Percentiles rank a stretch among this genome's conserved stretches.
These are phyloP conservation scores for Gobius niger DNA, from an alignment of 2,113 vertebrate genomes.

Conservation along the genomic window DNA sequence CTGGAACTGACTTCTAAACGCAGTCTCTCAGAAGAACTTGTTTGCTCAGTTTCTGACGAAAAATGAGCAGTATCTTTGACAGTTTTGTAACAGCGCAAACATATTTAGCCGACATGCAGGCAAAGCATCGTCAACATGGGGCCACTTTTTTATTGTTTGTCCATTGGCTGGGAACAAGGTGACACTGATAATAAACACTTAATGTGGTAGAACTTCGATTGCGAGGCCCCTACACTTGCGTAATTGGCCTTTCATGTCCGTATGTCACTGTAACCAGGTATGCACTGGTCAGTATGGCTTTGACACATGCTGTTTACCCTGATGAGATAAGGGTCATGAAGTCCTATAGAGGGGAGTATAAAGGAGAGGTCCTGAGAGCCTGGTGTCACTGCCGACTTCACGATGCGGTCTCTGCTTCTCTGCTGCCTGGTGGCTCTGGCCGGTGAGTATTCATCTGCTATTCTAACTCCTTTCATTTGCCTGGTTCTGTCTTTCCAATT, in stretches of 20 bases:
- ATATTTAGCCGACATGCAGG: too few relatives aligned
- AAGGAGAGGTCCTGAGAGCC: conserved; percentile 17
- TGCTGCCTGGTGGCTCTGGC: conserved; percentile 70
- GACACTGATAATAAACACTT: background rate
- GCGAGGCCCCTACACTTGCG: background rate
- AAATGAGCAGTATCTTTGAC: background rate
- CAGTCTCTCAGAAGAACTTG: conserved; percentile 18
- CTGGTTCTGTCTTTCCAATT: background rate
- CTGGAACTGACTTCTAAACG: conserved; percentile 5
- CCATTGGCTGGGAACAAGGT: background rate
- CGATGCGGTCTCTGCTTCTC: conserved; percentile 65
- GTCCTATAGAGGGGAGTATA: conserved; percentile 44
- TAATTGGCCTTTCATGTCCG: background rate
- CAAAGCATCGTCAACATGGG: too few relatives aligned
- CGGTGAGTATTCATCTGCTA: conserved; percentile 61
- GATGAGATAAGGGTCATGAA: conserved; percentile 5
- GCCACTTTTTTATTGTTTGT: background rate
- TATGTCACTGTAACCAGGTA: conserved; percentile 65
- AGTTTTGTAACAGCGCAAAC: background rate
- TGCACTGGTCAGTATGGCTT: conserved; percentile 46
- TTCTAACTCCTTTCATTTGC: too few relatives aligned
- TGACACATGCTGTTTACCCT: conserved; percentile 31
- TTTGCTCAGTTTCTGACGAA: conserved; percentile 18
- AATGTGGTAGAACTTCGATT: background rate
- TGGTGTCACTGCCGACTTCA: conserved; percentile 29